Conservation (phyloP, 2,797 vertebrate species). For the Leptoclinus maculatus region DNA sequence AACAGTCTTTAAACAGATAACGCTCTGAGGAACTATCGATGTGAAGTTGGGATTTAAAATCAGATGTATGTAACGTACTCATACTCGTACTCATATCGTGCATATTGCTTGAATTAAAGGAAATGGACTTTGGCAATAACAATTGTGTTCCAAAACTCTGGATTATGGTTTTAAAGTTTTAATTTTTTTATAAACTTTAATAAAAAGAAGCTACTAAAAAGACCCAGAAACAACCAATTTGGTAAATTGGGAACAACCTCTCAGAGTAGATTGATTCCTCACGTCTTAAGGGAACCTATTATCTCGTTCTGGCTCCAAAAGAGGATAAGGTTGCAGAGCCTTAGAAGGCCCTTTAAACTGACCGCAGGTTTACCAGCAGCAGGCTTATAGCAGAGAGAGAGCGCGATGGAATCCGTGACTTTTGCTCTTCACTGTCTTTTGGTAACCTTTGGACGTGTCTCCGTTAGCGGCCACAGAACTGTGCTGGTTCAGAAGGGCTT, state of each 20-base stretch:
- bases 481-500: background rate
- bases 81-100: background rate
- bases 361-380: conserved; percentile 48
- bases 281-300: conserved; percentile 69
- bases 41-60: conserved; percentile 12
- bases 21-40: conserved; percentile 9
- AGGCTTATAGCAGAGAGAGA: conserved; percentile 56
- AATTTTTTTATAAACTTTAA: background rate
- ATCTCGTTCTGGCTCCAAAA: conserved; percentile 66
- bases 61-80: no score
- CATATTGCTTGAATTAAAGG: background rate
- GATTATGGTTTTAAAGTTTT: background rate
- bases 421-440: conserved; percentile 36
- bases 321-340: conserved; percentile 65
- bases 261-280: conserved; percentile 52
- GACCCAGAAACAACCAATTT: conserved; percentile 30
- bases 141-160: background rate
- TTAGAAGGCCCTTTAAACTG: conserved; percentile 73
- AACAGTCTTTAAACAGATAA: conserved; percentile 57
- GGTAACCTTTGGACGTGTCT: background rate
- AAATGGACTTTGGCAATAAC: background rate
- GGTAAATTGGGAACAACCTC: conserved; percentile 28
- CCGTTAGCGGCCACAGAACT: background rate
- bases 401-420: conserved; percentile 38
- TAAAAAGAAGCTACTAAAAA: background rate